These are phyloP conservation scores for Lydus trimaculatus DNA, from an alignment of 2,888 invertebrate genomes.

Conservation along the genomic window DNA sequence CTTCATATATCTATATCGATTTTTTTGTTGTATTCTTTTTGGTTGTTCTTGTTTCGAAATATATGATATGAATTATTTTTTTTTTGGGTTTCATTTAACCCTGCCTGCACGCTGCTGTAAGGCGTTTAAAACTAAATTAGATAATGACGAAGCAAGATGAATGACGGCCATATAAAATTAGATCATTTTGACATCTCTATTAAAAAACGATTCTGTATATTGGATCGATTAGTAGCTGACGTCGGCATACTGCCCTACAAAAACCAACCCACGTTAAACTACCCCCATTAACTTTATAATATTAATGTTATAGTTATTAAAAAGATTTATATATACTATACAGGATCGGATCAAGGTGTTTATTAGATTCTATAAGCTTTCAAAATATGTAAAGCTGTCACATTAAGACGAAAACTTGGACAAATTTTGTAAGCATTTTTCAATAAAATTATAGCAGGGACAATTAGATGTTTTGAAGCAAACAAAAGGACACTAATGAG, in stretches of 20 bases:
- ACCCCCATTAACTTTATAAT: slow-evolving; percentile 39
- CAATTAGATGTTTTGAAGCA: too few relatives aligned
- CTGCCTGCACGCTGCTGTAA: too few relatives aligned
- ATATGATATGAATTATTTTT: background rate
- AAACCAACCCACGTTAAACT: slow-evolving; percentile 38
- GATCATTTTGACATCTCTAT: slow-evolving; percentile 36
- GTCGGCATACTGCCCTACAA: slow-evolving; percentile 36
- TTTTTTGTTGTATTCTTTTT: too few relatives aligned
- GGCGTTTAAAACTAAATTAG: slow-evolving; percentile 28
- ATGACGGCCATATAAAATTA: slow-evolving; percentile 34
- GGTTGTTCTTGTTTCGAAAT: background rate
- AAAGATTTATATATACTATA: background rate
- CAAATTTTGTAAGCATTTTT: too few relatives aligned
- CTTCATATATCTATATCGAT: background rate
- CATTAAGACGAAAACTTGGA: too few relatives aligned
- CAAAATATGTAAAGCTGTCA: background rate
- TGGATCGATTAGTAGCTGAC: slow-evolving; percentile 37
- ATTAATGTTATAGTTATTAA: slow-evolving; percentile 16
- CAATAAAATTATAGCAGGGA: too few relatives aligned
- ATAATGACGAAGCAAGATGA: slow-evolving; percentile 33
- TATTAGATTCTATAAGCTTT: too few relatives aligned
- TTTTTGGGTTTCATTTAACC: background rate
- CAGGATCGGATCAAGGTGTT: slow-evolving; percentile 6
- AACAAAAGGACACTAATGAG: too few relatives aligned
- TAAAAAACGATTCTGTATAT: slow-evolving; percentile 37